These are phyloP conservation scores for Cacoxenus indagator DNA, from an alignment of 2,888 invertebrate genomes.

Conservation along the genomic window DNA sequence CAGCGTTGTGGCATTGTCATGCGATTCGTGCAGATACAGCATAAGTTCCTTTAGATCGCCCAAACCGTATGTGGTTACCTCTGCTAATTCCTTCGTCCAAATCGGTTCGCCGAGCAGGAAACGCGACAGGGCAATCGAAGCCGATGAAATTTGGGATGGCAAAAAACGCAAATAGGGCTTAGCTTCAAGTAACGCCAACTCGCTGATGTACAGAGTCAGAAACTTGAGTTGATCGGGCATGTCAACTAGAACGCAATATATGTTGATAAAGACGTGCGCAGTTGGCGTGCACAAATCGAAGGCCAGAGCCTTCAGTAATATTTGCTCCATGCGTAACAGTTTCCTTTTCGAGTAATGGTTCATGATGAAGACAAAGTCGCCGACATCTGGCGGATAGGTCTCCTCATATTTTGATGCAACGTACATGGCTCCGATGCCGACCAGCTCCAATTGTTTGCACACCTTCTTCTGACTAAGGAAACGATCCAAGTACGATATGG, in stretches of 20 bases:
- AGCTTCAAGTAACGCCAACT: constrained; percentile 87
- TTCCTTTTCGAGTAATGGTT: constrained; percentile 94
- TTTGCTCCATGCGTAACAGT: constrained; percentile 93
- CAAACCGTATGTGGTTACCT: constrained; percentile 79
- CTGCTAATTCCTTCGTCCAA: constrained; percentile 79
- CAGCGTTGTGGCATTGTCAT: constrained; percentile 76
- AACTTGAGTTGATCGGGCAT: constrained; percentile 80
- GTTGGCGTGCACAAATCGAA: constrained; percentile 94
- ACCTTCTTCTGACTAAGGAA: constrained; percentile 96
- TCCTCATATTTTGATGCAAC: constrained; percentile 99
- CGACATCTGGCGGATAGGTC: constrained; percentile 95
- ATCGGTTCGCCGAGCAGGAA: constrained; percentile 75
- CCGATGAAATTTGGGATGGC: constrained; percentile 86
- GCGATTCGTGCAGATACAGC: constrained; percentile 78
- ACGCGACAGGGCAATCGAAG: constrained; percentile 85
- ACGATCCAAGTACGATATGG: constrained; percentile 94
- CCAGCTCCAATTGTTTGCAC: constrained; percentile 91
- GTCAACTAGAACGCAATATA: constrained; percentile 80
- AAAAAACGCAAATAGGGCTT: constrained; percentile 87
- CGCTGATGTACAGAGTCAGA: constrained; percentile 86
- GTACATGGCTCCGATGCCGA: constrained; percentile 97
- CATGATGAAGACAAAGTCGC: constrained; percentile 97
- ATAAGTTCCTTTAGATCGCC: constrained; percentile 79
- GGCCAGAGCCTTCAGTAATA: constrained; percentile 88
- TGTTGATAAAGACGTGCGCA: constrained; percentile 85